Evolutionary conservation across 2,113 vertebrate genomes (phyloP), one percentile per base, ranked within the genome.

Genomic region (Pardalotus punctatus): DNA sequence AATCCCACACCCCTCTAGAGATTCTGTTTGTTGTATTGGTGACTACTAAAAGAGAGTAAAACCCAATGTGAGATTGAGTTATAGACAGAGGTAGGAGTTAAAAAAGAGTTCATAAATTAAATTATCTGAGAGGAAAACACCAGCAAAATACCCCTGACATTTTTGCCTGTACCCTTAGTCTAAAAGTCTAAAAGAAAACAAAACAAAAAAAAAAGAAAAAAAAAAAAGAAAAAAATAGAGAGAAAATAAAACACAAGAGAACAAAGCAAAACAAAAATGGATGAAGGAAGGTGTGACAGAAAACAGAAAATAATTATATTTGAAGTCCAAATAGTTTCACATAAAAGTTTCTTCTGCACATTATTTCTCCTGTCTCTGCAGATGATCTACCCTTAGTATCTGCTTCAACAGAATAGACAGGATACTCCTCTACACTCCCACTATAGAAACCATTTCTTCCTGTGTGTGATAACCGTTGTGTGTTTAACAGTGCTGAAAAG

Each of bases 101-200:
- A 24, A 58, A 57, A 80, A 31, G 12, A n/a, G 7, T 65, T 58
- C 51, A n/a, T 18, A 42, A 70, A 90, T 16, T 40, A 70, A 73
- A 61, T 22, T 16, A 31, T 50, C 27, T 11, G 19, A 72, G 3
- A 28, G 10, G 17, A 20, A 27, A 36, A 36, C 9, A 45, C 10
- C 5, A 43, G 27, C 31, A 67, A 51, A 60, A 76, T 43, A 36
- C 5, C 14, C 7, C 1, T 0, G 2, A 15, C 3, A 15, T 18
- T 47, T 62, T 84, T 51, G 38, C 40, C 33, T 53, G 7, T 48
- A 70, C 17, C 3, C 4, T 62, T 77, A 40, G 4, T 56, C 47
- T 35, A 56, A 47, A n/a, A 48, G 47, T 48, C 11, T 48, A 11
- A 47, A 47, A 23, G 16, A 47, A 3, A 6, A 3, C 50, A 56